Base-by-base conservation (phyloP, 2,888 invertebrate species). In the Mesoligia furuncula region DNA sequence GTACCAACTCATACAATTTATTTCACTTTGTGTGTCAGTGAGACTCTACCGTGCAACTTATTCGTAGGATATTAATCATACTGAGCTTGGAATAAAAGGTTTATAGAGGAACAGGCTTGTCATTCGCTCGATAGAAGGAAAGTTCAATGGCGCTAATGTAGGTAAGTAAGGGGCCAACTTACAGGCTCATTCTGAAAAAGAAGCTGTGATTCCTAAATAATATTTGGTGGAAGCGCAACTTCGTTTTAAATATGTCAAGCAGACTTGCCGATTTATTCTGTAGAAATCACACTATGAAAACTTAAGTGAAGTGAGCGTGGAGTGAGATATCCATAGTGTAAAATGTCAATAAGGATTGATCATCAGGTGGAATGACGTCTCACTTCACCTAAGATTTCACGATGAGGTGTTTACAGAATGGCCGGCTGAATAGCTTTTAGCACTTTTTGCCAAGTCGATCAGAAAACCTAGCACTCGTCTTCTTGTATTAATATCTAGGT, bases 1-100 rank as follows among this genome's bases (percentile, higher is more conserved):
- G n/a, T n/a, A 87, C 88, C 85, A 85, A 90, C 90, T 90, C 87
- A 87, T 85, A 91, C 94, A 91, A 94, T 94, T 94, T 94, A 93
- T 94, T 93, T 93, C 92, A 94, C 93, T 94, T 92, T 92, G 90
- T 90, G 87, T 92, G 92, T 92, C 92, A 93, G 90, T 83, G 39
- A 72, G 79, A 59, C 77, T 61, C 51, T 68, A 74, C 77, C 75
- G 71, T 73, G 73, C 66, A 75, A 84, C 73, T 81, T 80, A 82
- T 86, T 79, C 72, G 27, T 77, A 36, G 36, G 36, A 54, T 80
- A 79, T 81, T 78, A 79, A 84, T 81, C 77, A 81, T 75, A 79
- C 80, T 76, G 79, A 80, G 48, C 64, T 75, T 57, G 39, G 66
- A 75, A 68, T 70, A 84, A 84, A 83, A 73, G 65, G 70, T 62